Evolutionary conservation across 2,888 invertebrate species (phyloP).

Genomic region (Phrixothrix hirtus): DNA sequence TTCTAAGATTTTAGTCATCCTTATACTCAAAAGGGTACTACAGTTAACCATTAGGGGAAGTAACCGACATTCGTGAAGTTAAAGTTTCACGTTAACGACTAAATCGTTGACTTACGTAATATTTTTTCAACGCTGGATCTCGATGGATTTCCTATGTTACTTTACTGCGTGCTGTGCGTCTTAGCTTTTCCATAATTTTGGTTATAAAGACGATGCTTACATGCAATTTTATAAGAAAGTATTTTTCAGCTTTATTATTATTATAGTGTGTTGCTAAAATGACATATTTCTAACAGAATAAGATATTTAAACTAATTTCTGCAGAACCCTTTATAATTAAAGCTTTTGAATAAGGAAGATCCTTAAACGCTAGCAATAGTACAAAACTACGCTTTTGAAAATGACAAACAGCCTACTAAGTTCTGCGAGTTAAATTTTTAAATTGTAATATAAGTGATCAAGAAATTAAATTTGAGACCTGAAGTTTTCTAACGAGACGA

Average conservation of each 20-base stretch:
- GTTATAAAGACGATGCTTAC: too few relatives aligned
- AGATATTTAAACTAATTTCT: background rate
- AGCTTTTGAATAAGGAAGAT: constrained; percentile 16
- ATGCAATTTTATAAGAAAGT: too few relatives aligned
- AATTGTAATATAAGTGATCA: too few relatives aligned
- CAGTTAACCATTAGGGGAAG: constrained; percentile 2
- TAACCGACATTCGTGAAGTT: constrained; percentile 8
- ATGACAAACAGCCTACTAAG: too few relatives aligned
- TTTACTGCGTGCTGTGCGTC: constrained; percentile 14
- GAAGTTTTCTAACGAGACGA: too few relatives aligned
- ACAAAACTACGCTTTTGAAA: too few relatives aligned
- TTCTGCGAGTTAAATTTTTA: background rate
- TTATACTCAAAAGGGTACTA: background rate
- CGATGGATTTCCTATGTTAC: constrained; percentile 22
- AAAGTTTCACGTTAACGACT: constrained; percentile 11
- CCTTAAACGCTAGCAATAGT: constrained; percentile 2
- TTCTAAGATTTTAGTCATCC: background rate
- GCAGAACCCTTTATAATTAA: constrained; percentile 18
- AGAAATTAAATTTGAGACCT: too few relatives aligned
- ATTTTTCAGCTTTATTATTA: background rate
- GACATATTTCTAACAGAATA: background rate
- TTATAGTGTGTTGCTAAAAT: background rate
- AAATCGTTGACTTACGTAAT: constrained; percentile 18
- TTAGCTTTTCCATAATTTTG: constrained; percentile 4
- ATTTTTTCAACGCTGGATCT: constrained; percentile 17